Evolutionary conservation across 2,888 invertebrate genomes (phyloP).

Genomic region (Podabrus alpinus): DNA sequence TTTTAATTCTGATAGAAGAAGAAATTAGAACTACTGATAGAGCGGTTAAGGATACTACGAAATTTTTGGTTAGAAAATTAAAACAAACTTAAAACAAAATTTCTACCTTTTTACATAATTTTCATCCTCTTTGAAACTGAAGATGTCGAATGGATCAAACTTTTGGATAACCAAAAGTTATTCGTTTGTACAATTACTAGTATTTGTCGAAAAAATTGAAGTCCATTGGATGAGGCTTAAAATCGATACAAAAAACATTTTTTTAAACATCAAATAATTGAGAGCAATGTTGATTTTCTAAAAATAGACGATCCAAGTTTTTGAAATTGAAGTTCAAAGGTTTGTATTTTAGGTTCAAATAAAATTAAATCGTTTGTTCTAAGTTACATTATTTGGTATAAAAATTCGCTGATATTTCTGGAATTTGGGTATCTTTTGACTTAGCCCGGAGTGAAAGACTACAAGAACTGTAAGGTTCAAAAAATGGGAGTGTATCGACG

Average conservation of each 20-base stretch:
- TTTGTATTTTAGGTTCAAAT: too few relatives aligned
- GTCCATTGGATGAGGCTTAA: background rate
- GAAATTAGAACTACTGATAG: background rate
- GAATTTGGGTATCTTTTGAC: too few relatives aligned
- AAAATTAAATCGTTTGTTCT: too few relatives aligned
- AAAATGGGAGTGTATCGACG: too few relatives aligned
- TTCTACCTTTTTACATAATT: background rate
- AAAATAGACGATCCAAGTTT: too few relatives aligned
- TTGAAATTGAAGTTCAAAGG: too few relatives aligned
- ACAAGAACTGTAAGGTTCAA: too few relatives aligned
- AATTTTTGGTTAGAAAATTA: background rate
- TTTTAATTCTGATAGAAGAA: background rate
- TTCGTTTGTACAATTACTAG: background rate
- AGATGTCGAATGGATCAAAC: background rate
- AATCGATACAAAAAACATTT: background rate
- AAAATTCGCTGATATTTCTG: too few relatives aligned
- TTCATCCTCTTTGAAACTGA: background rate
- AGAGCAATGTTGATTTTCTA: too few relatives aligned
- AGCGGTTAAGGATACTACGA: background rate
- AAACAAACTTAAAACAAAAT: background rate
- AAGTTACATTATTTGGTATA: too few relatives aligned
- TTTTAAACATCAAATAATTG: background rate
- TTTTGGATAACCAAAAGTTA: background rate
- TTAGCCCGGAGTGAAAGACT: too few relatives aligned
- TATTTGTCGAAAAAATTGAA: background rate